A percentile compares a stretch with the other conserved stretches of the same genome.
These are phyloP conservation scores for Blennius ocellaris DNA, from an alignment of 2,113 vertebrate genomes.

Conservation along the genomic window DNA sequence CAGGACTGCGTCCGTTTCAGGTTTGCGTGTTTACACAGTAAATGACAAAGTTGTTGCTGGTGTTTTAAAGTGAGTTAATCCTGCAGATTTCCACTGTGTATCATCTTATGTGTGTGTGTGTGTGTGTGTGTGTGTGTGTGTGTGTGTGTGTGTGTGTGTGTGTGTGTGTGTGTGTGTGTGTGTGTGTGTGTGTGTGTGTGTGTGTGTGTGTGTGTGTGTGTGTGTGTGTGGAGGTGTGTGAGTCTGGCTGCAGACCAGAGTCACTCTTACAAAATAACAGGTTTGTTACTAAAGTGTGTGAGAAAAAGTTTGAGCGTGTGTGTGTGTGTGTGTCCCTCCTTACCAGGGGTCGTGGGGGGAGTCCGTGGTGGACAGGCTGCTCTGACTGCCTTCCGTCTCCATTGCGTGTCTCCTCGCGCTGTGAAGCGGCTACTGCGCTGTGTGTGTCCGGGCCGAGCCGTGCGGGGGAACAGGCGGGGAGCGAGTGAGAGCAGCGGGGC, in stretches of 20 bases:
- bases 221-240: background rate
- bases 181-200: slow-evolving; percentile 45
- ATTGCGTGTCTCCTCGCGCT: slow-evolving; percentile 83
- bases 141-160: slow-evolving; percentile 23
- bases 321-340: slow-evolving; percentile 19
- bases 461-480: slow-evolving; percentile 64
- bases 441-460: slow-evolving; percentile 70
- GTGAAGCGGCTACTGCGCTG: slow-evolving; percentile 32
- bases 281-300: slow-evolving; percentile 42
- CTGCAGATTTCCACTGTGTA: slow-evolving; percentile 23
- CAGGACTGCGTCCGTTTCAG: background rate
- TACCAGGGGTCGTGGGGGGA: slow-evolving; percentile 98
- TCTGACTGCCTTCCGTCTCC: slow-evolving; percentile 97
- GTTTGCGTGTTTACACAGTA: background rate
- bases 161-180: slow-evolving; percentile 37
- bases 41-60: slow-evolving; percentile 27
- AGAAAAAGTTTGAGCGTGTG: background rate
- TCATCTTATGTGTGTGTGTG: slow-evolving; percentile 31
- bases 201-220: slow-evolving; percentile 52
- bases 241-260: slow-evolving; percentile 25
- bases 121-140: slow-evolving; percentile 34
- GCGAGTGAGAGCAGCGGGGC: slow-evolving; percentile 64
- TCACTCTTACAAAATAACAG: slow-evolving; percentile 31
- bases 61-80: slow-evolving; percentile 2
- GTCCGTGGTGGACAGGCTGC: slow-evolving; percentile 92